Evolutionary conservation across 2,888 invertebrate genomes (phyloP).

Genomic region (Syritta pipiens): DNA sequence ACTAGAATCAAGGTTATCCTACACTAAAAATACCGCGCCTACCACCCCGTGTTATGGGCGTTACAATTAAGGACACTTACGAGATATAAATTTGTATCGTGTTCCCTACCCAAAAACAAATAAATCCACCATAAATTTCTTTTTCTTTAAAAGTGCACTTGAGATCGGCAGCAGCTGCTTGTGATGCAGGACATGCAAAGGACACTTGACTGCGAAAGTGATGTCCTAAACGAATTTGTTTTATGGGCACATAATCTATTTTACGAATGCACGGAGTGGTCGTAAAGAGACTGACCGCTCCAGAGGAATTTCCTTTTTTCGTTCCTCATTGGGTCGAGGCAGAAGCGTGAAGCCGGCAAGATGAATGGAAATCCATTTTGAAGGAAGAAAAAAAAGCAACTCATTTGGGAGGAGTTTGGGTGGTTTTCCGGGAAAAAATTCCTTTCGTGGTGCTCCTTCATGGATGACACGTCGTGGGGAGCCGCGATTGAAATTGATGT

Average conservation of each 20-base stretch:
- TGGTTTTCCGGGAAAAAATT: too few species aligned
- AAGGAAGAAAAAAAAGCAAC: too few species aligned
- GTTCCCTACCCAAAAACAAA: neutral
- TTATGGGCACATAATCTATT: neutral
- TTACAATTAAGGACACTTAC: neutral
- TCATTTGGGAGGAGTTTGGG: too few species aligned
- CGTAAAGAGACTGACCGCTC: neutral
- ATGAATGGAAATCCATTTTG: too few species aligned
- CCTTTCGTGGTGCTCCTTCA: too few species aligned
- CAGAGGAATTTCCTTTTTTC: neutral
- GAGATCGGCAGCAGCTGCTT: neutral
- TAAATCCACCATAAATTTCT: neutral
- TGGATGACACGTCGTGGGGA: too few species aligned
- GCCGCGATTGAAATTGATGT: too few species aligned
- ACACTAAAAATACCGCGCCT: neutral
- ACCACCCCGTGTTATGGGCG: too few species aligned
- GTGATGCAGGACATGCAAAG: neutral
- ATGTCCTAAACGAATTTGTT: neutral
- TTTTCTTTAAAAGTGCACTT: neutral
- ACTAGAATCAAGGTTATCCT: neutral
- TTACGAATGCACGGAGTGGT: neutral
- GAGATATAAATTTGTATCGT: neutral
- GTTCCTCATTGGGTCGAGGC: too few species aligned
- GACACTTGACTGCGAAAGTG: conserved; percentile 1
- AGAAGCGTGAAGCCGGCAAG: too few species aligned